phyloP scores from a whole-genome alignment of 2,888 invertebrate species.

The Hyles lineata region DNA sequence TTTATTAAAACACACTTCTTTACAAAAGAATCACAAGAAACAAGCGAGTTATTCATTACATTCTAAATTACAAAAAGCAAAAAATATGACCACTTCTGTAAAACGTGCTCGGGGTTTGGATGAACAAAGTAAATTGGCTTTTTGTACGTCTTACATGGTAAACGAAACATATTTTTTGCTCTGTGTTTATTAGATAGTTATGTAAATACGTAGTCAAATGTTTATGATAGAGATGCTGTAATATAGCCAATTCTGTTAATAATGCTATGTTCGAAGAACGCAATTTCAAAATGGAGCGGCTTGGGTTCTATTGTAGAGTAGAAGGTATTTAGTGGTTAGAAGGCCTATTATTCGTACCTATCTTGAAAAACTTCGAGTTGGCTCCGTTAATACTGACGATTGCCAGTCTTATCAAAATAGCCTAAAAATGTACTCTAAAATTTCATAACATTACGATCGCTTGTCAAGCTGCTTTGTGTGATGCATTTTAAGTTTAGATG shows the following conservation, averaged over 20 bases:
- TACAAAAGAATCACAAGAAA: constrained; percentile 35
- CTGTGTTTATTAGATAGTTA: constrained; percentile 25
- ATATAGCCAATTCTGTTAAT: not conserved
- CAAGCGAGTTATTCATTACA: constrained; percentile 39
- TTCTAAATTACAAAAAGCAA: constrained; percentile 38
- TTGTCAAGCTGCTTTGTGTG: too few species aligned
- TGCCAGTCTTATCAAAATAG: too few species aligned
- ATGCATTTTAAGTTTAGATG: too few species aligned
- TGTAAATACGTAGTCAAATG: constrained; percentile 18
- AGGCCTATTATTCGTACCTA: not conserved
- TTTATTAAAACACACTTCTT: not conserved
- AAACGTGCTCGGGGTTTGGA: constrained; percentile 36
- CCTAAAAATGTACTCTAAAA: too few species aligned
- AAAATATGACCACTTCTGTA: constrained; percentile 37
- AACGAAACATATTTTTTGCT: constrained; percentile 28
- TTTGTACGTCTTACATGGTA: constrained; percentile 34
- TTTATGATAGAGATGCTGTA: constrained; percentile 9
- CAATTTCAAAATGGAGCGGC: too few species aligned
- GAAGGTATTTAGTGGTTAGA: not conserved
- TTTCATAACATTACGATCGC: too few species aligned
- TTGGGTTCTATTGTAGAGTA: not conserved
- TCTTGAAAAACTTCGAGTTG: too few species aligned
- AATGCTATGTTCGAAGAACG: not conserved
- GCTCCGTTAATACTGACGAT: too few species aligned
- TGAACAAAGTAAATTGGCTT: constrained; percentile 38